Base-by-base conservation (phyloP, 1,140 invertebrate species). In the Lepidostoma basale region DNA sequence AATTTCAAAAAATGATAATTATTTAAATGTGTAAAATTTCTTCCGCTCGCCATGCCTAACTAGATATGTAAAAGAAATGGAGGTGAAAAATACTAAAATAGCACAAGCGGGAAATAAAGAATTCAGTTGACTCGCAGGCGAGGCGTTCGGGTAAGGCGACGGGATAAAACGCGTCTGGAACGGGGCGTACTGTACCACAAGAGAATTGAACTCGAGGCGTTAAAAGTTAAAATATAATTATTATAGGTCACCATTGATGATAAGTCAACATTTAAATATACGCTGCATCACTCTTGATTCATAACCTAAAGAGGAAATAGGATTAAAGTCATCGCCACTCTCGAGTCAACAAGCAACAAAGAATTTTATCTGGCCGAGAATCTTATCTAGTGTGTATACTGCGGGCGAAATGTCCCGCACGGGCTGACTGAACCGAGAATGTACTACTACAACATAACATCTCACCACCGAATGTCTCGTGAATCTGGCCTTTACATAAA, bases 401-500 rank as follows among this genome's bases (percentile, higher is more conserved):
- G 14, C 8, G 42, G 42, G 16, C 20, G 9, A 20, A 10, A 20
- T 9, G 42, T 45, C 16, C 8, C 14, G 42, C 42, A n/a, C 5
- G 40, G 16, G 12, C 45, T 47, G 20, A 47, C 44, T 47, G 44
- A 59, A 59, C 30, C 30, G 14, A 59, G 30, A 14, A 30, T 28
- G 45, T 3, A 18, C 18, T 3, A 63, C 52, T 45, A 33, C 30
- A 52, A 65, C 44, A 47, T 12, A 65, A 25, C n/a, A 25, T 25
- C 54, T 30, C 45, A 33, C 45, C 52, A 65, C 25, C 28, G 47
- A 65, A 65, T 14, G 54, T 65, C 62, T 62, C 49, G 62, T 68
- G 25, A 62, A 40, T 26, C 42, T 68, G 14, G 66, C 60, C 49
- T 59, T 68, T 40, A 67, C 54, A 62, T 64, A 66, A 67, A 60